Conservation (phyloP, 2,888 invertebrate genomes). For the Stenolophus ochropezus region DNA sequence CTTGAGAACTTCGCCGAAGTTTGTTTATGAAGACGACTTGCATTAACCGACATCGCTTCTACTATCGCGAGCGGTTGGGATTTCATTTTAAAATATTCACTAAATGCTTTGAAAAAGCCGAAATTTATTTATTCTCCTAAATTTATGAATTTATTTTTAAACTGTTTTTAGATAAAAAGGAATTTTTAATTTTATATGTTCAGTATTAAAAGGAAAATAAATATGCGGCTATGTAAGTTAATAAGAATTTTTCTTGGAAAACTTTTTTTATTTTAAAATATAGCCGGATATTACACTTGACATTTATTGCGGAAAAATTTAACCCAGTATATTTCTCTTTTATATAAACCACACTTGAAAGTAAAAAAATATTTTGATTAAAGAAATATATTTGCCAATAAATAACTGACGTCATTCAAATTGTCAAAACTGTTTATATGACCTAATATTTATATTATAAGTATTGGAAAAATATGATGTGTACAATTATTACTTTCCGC, state of each 20-base stretch:
- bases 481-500: too few relatives aligned
- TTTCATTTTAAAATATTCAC: not conserved
- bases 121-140: not conserved
- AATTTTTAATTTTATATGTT: not conserved
- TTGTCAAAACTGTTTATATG: too few relatives aligned
- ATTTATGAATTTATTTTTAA: not conserved
- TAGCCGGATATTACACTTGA: too few relatives aligned
- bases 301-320: too few relatives aligned
- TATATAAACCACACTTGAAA: too few relatives aligned
- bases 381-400: too few relatives aligned
- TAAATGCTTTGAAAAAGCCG: slow-evolving; percentile 16
- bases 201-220: not conserved
- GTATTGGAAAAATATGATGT: too few relatives aligned
- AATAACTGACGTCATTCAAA: too few relatives aligned
- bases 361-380: too few relatives aligned
- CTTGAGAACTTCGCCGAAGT: not conserved
- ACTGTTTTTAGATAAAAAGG: not conserved
- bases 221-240: not conserved
- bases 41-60: not conserved
- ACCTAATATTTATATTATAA: too few relatives aligned
- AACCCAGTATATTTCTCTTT: too few relatives aligned
- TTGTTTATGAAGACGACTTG: not conserved
- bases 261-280: too few relatives aligned
- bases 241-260: not conserved
- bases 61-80: not conserved